Evolutionary conservation across 2,797 vertebrate species (phyloP).

Genomic region (Hippopotamyrus pictus): DNA sequence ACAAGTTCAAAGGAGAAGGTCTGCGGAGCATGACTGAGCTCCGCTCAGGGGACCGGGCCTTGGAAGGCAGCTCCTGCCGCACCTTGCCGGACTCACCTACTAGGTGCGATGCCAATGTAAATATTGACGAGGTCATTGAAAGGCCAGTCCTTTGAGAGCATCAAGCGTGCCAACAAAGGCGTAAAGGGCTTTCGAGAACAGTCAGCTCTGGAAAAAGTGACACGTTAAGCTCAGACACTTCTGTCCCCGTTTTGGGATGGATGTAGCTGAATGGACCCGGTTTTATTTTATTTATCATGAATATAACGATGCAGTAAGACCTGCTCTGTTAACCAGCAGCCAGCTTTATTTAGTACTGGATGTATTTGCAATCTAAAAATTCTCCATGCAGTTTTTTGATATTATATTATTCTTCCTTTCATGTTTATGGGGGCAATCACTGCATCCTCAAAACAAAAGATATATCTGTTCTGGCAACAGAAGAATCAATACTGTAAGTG

Average conservation of each 20-base stretch:
- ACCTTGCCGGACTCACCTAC: conserved; percentile 43
- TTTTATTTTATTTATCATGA: not conserved
- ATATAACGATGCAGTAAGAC: not conserved
- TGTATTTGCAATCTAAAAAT: not conserved
- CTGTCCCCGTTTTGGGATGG: not conserved
- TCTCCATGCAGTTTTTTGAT: not conserved
- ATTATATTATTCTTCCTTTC: not conserved
- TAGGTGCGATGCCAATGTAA: conserved; percentile 52
- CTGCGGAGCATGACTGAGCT: conserved; percentile 36
- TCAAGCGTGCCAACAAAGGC: conserved; percentile 50
- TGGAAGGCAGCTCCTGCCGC: conserved; percentile 37
- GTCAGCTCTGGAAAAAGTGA: conserved; percentile 13
- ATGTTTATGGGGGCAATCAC: not conserved
- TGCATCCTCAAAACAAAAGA: not conserved
- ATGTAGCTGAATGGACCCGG: not conserved
- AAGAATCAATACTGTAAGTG: conserved; percentile 16
- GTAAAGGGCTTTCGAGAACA: conserved; percentile 46
- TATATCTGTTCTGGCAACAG: conserved; percentile 15
- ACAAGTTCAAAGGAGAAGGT: conserved; percentile 53
- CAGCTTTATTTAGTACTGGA: not conserved
- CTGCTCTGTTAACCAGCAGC: not conserved
- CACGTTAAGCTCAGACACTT: not conserved
- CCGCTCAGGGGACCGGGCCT: conserved; percentile 48
- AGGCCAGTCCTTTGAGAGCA: conserved; percentile 56
- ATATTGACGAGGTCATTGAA: conserved; percentile 65